A percentile compares a stretch with the other conserved stretches of the same genome.
phyloP scores from a whole-genome alignment of 2,888 invertebrate genomes.

The Zygogramma bicolorata region DNA sequence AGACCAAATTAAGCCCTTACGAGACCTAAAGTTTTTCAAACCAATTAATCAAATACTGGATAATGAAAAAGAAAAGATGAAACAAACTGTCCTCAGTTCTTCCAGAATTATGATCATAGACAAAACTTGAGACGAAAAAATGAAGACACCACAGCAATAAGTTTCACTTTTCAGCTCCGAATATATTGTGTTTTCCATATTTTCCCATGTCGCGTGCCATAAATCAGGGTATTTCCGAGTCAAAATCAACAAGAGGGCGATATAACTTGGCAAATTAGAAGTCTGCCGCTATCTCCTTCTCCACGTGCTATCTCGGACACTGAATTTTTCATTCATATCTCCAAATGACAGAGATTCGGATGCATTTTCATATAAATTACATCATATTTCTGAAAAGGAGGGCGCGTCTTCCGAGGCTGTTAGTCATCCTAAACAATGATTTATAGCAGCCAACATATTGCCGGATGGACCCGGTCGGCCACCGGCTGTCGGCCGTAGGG shows the following conservation, averaged over 20 bases:
- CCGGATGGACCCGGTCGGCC: constrained; percentile 57
- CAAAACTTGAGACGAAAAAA: background rate
- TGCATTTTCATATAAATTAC: constrained; percentile 71
- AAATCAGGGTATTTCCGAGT: constrained; percentile 51
- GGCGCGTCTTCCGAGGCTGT: constrained; percentile 66
- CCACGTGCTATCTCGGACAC: constrained; percentile 59
- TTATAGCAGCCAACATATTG: constrained; percentile 70
- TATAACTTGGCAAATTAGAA: constrained; percentile 63
- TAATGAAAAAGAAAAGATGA: too few species aligned
- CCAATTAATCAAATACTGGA: too few species aligned
- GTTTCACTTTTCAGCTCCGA: background rate
- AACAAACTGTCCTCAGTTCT: too few species aligned
- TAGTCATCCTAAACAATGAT: constrained; percentile 70
- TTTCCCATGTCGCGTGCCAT: constrained; percentile 37
- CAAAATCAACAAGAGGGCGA: constrained; percentile 63
- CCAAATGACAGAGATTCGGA: constrained; percentile 67
- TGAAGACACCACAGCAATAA: background rate
- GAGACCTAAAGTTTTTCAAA: too few species aligned
- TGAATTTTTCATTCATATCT: constrained; percentile 68
- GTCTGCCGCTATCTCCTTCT: constrained; percentile 58
- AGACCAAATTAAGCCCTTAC: too few species aligned
- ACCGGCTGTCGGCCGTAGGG: constrained; percentile 50
- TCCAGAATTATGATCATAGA: too few species aligned
- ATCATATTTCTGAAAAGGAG: constrained; percentile 68
- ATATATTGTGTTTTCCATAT: constrained; percentile 7